Evolutionary conservation across 1,140 invertebrate species (phyloP).

Genomic region (Neocloeon triangulifer): DNA sequence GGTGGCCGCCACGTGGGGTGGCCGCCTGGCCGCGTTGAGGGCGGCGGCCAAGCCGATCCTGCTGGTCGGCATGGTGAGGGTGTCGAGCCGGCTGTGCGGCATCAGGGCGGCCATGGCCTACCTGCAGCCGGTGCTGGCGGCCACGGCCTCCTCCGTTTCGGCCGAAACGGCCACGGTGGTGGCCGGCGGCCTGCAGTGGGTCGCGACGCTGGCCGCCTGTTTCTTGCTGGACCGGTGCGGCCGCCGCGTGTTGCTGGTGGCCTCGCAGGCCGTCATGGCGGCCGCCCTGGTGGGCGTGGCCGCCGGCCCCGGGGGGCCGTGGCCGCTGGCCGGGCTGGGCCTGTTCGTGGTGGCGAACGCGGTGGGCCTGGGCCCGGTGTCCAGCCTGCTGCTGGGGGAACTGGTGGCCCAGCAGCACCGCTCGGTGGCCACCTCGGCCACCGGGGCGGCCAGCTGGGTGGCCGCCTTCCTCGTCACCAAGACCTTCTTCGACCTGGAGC

Average conservation of each 20-base stretch:
- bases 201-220: conserved; percentile 12
- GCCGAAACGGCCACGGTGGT: conserved; percentile 15
- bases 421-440: conserved; percentile 6
- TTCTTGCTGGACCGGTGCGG: conserved; percentile 21
- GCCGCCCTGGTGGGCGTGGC: conserved; percentile 3
- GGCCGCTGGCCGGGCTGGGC: conserved; percentile 3
- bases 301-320: conserved; percentile 4
- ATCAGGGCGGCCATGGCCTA: conserved; percentile 7
- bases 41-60: too few relatives aligned
- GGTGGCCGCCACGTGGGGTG: too few relatives aligned
- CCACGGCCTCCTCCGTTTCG: conserved; percentile 12
- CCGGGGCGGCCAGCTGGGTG: conserved; percentile 7
- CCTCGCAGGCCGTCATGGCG: conserved; percentile 10
- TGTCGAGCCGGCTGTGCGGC: conserved; percentile 8
- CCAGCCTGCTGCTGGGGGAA: conserved; percentile 8
- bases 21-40: too few relatives aligned
- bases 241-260: conserved; percentile 17
- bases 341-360: conserved; percentile 8
- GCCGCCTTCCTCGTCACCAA: conserved; percentile 9
- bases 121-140: conserved; percentile 3
- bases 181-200: conserved; percentile 22
- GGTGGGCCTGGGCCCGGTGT: conserved; percentile 7
- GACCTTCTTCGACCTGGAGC: conserved; percentile 8
- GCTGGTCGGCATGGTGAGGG: conserved; percentile 4
- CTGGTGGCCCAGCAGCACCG: conserved; percentile 7